Percentiles rank a stretch among this genome's conserved stretches.
Evolutionary conservation across 2,797 vertebrate species (phyloP).

Genomic region (Peromyscus eremicus): DNA sequence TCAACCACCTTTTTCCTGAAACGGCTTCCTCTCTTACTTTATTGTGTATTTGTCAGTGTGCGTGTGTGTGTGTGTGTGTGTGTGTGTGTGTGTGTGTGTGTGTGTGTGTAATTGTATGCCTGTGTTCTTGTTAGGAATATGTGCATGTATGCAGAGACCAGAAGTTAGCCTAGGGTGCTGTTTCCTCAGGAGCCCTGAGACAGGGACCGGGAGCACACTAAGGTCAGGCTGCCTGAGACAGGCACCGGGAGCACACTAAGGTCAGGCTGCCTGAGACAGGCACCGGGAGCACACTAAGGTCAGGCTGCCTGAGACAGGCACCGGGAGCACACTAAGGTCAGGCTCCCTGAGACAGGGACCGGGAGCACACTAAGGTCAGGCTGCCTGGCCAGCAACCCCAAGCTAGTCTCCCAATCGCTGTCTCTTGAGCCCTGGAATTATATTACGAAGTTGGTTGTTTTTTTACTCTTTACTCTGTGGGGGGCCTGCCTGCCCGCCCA

Average conservation of each 20-base stretch:
- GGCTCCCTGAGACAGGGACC: not conserved
- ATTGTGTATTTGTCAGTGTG: not conserved
- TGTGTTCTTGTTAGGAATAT: not conserved
- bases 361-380: too few species aligned
- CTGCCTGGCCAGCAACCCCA: not conserved
- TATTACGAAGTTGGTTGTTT: too few species aligned
- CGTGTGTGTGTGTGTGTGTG: not conserved
- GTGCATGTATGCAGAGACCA: not conserved
- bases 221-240: not conserved
- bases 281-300: not conserved
- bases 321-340: too few species aligned
- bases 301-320: not conserved
- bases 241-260: not conserved
- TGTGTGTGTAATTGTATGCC: not conserved
- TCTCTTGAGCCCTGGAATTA: too few species aligned
- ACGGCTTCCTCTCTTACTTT: not conserved
- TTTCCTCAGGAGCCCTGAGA: not conserved
- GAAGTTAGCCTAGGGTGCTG: not conserved
- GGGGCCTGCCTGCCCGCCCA: fast-evolving
- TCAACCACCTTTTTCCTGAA: not conserved
- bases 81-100: too few species aligned
- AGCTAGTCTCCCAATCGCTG: not conserved
- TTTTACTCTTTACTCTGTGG: not conserved
- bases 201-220: not conserved
- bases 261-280: not conserved